phyloP scores from a whole-genome alignment of 1,140 invertebrate species.

The Drosophila bifasciata region DNA sequence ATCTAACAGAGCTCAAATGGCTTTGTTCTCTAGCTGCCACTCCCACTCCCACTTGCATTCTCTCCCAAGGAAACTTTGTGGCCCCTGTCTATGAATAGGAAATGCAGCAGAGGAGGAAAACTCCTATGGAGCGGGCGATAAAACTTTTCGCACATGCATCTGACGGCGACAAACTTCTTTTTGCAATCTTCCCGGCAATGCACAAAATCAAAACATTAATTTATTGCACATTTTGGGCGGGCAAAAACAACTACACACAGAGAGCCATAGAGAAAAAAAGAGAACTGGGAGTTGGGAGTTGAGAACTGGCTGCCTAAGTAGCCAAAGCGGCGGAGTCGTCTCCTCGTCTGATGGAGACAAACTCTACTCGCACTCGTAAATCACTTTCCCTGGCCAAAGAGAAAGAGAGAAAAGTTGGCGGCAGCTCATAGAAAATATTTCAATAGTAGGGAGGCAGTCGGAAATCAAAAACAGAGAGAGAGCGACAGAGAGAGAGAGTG shows the following conservation, averaged over 20 bases:
- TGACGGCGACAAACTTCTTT: slow-evolving; percentile 65
- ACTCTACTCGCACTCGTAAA: slow-evolving; percentile 67
- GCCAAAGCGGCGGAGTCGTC: slow-evolving; percentile 38
- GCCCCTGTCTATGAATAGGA: slow-evolving; percentile 66
- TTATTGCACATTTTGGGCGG: slow-evolving; percentile 73
- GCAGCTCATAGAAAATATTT: slow-evolving; percentile 64
- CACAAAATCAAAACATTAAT: slow-evolving; percentile 81
- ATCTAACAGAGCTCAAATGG: slow-evolving; percentile 37
- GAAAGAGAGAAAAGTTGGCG: slow-evolving; percentile 32
- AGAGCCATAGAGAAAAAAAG: slow-evolving; percentile 33
- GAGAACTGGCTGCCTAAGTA: slow-evolving; percentile 46
- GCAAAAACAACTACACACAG: slow-evolving; percentile 62
- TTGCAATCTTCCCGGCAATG: slow-evolving; percentile 49
- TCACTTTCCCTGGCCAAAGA: slow-evolving; percentile 63
- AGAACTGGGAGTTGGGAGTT: slow-evolving; percentile 19
- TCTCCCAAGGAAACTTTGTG: slow-evolving; percentile 36
- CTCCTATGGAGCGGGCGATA: slow-evolving; percentile 48
- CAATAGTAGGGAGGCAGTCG: slow-evolving; percentile 44
- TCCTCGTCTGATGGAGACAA: slow-evolving; percentile 42
- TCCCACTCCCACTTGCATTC: neutral
- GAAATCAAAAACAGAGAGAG: neutral
- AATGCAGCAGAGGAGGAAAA: slow-evolving; percentile 52
- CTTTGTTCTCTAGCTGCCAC: slow-evolving; percentile 35
- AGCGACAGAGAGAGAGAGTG: neutral
- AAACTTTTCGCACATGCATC: slow-evolving; percentile 70